Evolutionary conservation across 2,797 vertebrate genomes (phyloP), one percentile per base, ranked within the genome.

Genomic region (Rachycentron canadum): DNA sequence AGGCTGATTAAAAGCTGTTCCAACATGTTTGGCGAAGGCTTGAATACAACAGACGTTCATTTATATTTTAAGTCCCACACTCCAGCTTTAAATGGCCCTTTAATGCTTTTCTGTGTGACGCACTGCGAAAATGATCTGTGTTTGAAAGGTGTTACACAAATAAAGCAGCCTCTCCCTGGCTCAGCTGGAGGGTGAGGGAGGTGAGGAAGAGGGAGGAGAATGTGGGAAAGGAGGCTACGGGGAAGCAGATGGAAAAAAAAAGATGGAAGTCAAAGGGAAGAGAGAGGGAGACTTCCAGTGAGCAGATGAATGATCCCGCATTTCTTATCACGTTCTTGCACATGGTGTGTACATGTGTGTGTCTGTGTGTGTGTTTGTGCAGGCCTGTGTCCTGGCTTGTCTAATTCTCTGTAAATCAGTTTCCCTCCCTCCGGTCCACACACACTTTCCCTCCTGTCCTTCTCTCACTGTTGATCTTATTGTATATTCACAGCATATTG

Each of bases 271-370:
- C 52, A 66, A 81, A 60, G 58, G 78, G 66, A 73, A 53, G 69
- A 38, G 55, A 81, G 56, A 75, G 67, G 58, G 30, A 34, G 76
- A 79, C 69, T 77, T 82, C 81, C 79, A 86, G 73, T 36, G 19
- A 79, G 74, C 78, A 84, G 87, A 89, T 90, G 81, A 84, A 90
- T 84, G 80, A 89, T 88, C 58, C 84, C 69, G 45, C 56, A 77
- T 85, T 81, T 84, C 85, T 88, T 89, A 89, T 89, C 89, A 86
- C 38, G 16, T 76, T 73, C 55, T 19, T 86, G 86, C 89, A 90
- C 86, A 81, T 76, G 76, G 82, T 68, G 80, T 62, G 69, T 45
- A 38, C 70, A 52, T 82, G 60, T 80, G 69, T 69, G 50, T 57
- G 28, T 62, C 41, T 64, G 14, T 67, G 60, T 70, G 41, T 78